Evolutionary conservation across 2,797 vertebrate species (phyloP), one percentile per base, ranked within the genome.

Genomic region (Echiichthys vipera): DNA sequence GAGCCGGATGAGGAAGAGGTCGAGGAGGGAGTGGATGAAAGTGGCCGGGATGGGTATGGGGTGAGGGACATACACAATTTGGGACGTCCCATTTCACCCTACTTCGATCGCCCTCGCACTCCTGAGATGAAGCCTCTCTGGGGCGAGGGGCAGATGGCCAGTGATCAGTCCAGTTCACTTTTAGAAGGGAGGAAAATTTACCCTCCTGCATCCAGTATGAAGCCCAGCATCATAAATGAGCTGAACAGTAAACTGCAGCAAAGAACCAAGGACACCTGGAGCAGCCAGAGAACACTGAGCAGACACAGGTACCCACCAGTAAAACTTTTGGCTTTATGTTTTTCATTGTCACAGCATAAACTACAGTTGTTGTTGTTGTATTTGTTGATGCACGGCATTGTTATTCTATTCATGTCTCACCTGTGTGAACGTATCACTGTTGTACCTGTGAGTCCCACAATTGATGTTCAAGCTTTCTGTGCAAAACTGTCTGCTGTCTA

Each of bases 241-340:
- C 94, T 98, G 84, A 97, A 92, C 94, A 95, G 89, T 94, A 98
- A 98, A 88, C 93, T 97, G 73, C 96, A 97, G 84, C 96, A 97
- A 83, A 95, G 96, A 61, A 93, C 90, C 82, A 94, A 91, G 74
- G 91, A 93, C 49, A 93, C 77, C 89, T 95, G 95, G 94, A 92
- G 93, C 84, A 91, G 91, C 88, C 95, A 95, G 88, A 87, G 93
- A 45, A 89, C 89, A 17, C 91, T 68, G 89, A 94, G 90, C 93
- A 95, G 96, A 89, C 96, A 97, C 93, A 97, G 97, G 97, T 98
- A 91, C 58, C n/a, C 5, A 17, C 30, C 14, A 18, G 5, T 3
- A 2, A 2, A 7, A 32, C 34, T 29, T 3, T 2, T 24, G 15
- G 11, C 3, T 39, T 22, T 27, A 14, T 17, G 42, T 56, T 34